Evolutionary conservation across 2,113 vertebrate genomes (phyloP).

Genomic region (Prietella phreatophila): DNA sequence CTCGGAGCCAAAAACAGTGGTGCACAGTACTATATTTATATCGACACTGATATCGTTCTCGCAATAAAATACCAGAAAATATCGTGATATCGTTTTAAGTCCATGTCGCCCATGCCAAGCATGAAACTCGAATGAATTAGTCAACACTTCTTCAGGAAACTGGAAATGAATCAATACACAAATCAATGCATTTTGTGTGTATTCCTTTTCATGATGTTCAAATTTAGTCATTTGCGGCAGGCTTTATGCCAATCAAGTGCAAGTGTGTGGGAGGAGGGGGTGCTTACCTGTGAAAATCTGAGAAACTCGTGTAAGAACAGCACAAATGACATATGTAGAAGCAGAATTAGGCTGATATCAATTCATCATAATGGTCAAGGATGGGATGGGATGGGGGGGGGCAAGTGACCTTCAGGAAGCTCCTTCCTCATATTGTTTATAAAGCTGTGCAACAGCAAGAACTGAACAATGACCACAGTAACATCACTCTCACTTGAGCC

Average conservation of each 20-base stretch:
- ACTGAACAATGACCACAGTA: not conserved
- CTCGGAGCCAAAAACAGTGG: no score
- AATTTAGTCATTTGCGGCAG: not conserved
- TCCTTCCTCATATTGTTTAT: slow-evolving; percentile 2
- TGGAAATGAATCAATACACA: not conserved
- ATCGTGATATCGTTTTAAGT: no score
- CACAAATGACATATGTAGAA: not conserved
- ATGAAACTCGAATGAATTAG: not conserved
- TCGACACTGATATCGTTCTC: no score
- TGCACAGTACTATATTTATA: no score
- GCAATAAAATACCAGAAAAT: no score
- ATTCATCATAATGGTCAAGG: not conserved
- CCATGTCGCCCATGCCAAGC: not conserved
- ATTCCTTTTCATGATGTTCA: not conserved
- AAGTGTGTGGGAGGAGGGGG: no score
- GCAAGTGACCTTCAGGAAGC: not conserved
- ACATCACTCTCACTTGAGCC: not conserved
- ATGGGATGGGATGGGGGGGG: not conserved
- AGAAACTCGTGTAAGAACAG: not conserved
- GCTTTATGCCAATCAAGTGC: not conserved
- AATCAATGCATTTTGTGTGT: not conserved
- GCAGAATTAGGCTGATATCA: not conserved
- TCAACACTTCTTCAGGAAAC: not conserved
- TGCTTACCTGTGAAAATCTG: not conserved
- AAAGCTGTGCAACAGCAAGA: no score